Conservation (phyloP, 2,888 invertebrate species). For the Dasypolia templi region DNA sequence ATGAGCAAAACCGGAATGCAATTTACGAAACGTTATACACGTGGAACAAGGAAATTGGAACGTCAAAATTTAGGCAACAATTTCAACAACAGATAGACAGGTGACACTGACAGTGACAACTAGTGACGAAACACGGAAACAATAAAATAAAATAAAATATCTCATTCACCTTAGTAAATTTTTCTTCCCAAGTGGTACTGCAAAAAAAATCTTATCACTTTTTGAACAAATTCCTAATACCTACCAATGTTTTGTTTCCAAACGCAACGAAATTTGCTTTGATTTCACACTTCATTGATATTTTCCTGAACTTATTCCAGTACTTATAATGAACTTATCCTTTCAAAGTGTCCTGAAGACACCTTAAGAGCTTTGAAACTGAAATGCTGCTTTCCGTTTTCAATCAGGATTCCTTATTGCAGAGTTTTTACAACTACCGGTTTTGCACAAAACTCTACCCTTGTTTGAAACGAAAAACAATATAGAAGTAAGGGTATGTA, state of each 20-base stretch:
- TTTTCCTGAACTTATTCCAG: conserved; percentile 29
- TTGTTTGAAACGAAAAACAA: not conserved
- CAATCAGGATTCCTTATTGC: not conserved
- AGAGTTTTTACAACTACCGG: not conserved
- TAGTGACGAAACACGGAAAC: too few relatives aligned
- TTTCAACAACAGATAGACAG: too few relatives aligned
- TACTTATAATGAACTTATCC: conserved; percentile 21
- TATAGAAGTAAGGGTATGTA: too few relatives aligned
- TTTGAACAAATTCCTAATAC: conserved; percentile 15
- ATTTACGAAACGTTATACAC: too few relatives aligned
- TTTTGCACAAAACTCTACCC: not conserved
- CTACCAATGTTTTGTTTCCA: conserved; percentile 19
- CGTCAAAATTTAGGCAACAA: too few relatives aligned
- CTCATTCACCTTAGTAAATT: not conserved
- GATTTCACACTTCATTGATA: conserved; percentile 54
- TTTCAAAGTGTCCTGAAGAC: conserved; percentile 16
- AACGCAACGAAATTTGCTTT: conserved; percentile 33
- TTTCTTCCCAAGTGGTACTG: not conserved
- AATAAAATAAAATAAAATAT: too few relatives aligned
- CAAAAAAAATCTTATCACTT: not conserved
- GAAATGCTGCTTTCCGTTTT: not conserved
- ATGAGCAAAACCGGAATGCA: too few relatives aligned
- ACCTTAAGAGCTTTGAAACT: conserved; percentile 10
- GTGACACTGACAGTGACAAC: too few relatives aligned
- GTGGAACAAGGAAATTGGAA: too few relatives aligned